These are phyloP conservation scores for Aricia agestis DNA, from an alignment of 1,140 invertebrate species.

Conservation along the genomic window DNA sequence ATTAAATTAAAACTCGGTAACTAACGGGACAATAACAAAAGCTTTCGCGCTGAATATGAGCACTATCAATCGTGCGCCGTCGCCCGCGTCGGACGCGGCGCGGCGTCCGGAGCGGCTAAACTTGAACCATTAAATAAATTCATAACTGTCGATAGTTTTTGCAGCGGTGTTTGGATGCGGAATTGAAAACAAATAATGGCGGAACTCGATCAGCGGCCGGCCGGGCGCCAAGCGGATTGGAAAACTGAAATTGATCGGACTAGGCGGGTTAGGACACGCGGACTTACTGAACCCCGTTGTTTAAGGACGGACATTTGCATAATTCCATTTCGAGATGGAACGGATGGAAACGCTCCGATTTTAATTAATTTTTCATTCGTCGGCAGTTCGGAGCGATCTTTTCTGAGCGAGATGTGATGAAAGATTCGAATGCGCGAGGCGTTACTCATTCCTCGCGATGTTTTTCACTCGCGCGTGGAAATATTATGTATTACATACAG, in stretches of 20 bases:
- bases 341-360: not conserved
- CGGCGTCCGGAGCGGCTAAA: not conserved
- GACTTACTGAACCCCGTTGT: not conserved
- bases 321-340: not conserved
- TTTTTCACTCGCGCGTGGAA: no score
- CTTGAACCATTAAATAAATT: conserved; percentile 7
- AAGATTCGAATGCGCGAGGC: conserved; percentile 4
- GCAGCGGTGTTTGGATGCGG: not conserved
- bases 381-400: not conserved
- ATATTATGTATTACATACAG: no score
- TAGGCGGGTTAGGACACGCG: conserved; percentile 7
- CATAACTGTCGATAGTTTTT: conserved; percentile 16
- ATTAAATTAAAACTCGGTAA: not conserved
- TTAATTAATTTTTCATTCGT: conserved; percentile 7
- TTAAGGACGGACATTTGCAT: conserved; percentile 10
- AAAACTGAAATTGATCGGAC: conserved; percentile 7
- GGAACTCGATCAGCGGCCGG: conserved; percentile 1
- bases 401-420: not conserved
- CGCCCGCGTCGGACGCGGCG: not conserved
- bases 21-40: not conserved
- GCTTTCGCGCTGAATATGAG: not conserved
- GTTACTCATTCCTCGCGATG: not conserved
- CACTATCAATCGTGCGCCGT: not conserved
- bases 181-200: conserved; percentile 16
- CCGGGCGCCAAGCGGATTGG: not conserved